Conservation (phyloP, 2,113 vertebrate genomes). For the Clarias macrocephalus region DNA sequence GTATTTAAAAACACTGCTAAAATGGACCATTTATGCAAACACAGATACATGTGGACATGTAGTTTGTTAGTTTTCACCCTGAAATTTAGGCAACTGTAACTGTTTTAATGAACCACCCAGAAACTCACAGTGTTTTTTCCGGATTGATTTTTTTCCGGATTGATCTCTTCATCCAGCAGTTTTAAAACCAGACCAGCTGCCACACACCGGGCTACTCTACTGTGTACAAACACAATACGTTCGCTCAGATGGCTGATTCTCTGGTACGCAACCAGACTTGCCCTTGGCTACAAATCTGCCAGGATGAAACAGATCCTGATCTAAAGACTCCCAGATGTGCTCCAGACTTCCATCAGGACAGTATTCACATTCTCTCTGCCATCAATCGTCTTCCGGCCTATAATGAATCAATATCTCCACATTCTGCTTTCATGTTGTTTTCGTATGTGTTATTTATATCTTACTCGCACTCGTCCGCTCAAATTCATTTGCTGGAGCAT, state of each 20-base stretch:
- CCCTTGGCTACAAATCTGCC: constrained; percentile 48
- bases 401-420: background rate
- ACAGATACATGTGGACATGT: background rate
- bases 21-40: background rate
- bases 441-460: background rate
- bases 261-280: constrained; percentile 52
- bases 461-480: background rate
- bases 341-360: constrained; percentile 37
- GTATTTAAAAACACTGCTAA: background rate
- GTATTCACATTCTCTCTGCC: constrained; percentile 32
- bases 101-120: background rate
- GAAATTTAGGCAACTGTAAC: background rate
- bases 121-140: background rate
- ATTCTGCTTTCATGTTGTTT: constrained; percentile 9
- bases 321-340: constrained; percentile 63
- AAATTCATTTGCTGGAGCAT: background rate
- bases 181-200: constrained; percentile 41
- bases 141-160: too few relatives aligned
- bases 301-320: constrained; percentile 35
- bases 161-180: background rate
- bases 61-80: background rate
- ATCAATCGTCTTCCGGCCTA: background rate
- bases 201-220: constrained; percentile 37
- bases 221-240: constrained; percentile 61
- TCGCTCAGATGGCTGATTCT: constrained; percentile 52